A percentile compares a stretch with the other conserved stretches of the same genome.
These are phyloP conservation scores for Epinotia brunnichana DNA, from an alignment of 2,888 invertebrate genomes.

Conservation along the genomic window DNA sequence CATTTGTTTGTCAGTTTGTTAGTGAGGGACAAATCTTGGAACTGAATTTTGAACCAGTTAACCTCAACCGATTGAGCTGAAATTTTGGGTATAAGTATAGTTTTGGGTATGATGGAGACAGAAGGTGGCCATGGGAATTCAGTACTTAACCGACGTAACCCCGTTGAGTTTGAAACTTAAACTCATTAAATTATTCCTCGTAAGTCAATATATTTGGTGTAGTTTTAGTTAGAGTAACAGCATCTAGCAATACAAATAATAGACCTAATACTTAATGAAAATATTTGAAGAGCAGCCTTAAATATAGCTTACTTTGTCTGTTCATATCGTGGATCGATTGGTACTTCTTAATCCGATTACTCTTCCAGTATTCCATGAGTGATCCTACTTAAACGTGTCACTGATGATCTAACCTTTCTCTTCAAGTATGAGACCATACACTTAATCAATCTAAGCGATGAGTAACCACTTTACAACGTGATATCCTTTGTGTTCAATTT, in stretches of 20 bases:
- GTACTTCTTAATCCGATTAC: background rate
- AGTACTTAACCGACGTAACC: too few species aligned
- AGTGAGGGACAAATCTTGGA: too few species aligned
- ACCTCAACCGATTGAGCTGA: too few species aligned
- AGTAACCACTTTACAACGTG: slow-evolving; percentile 13
- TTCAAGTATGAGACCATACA: slow-evolving; percentile 11
- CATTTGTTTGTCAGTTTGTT: too few species aligned
- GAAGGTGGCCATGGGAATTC: too few species aligned
- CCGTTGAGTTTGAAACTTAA: too few species aligned
- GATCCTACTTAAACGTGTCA: background rate
- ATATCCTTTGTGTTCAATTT: slow-evolving; percentile 11
- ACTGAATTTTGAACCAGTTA: too few species aligned
- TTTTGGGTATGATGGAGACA: too few species aligned
- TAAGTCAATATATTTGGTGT: too few species aligned
- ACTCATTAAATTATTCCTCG: too few species aligned
- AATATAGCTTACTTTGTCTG: background rate
- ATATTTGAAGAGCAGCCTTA: background rate
- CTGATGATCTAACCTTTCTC: slow-evolving; percentile 26
- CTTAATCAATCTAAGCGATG: slow-evolving; percentile 18
- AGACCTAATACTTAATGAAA: background rate
- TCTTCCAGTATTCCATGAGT: background rate
- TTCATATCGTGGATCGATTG: background rate
- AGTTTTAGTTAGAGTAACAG: too few species aligned
- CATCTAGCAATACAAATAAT: background rate
- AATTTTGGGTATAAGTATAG: too few species aligned